Base-by-base conservation (phyloP, 1,140 invertebrate genomes). In the Drosophila paulistorum region DNA sequence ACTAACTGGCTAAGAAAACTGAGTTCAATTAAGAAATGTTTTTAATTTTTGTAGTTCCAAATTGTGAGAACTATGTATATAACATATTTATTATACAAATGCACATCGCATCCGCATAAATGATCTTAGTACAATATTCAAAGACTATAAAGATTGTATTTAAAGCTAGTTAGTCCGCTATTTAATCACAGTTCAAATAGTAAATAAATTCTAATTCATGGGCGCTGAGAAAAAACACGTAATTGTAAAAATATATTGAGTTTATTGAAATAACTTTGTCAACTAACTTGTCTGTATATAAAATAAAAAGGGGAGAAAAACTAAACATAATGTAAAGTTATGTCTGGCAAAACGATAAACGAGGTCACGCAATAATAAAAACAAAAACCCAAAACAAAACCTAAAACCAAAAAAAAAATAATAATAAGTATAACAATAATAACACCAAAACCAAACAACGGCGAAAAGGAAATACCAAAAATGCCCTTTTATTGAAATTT, bases 401-500 rank as follows among this genome's bases (percentile, higher is more conserved):
- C 30, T 17, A 48, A 62, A 51, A 23, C 14, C 35, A 14, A 62
- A 3, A 11, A 17, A 33, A 41, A 68, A 5, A 61, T 9, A 39
- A 62, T 57, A 39, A 35, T 30, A 57, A 14, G 65, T 68, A 54
- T 62, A 71, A 48, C 61, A 51, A 37, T 64, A 65, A 58, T 65
- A 61, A 30, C 9, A 59, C 23, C 17, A 37, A 54, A 62, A 33
- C 17, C 17, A n/a, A 35, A 67, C 13, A 64, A 33, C 23, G 42
- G 30, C 45, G 45, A 83, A 68, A 62, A 63, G 45, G 41, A 81
- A 79, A 82, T 73, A 67, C 68, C 71, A 60, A 70, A 86, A 87
- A 86, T 79, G 69, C 39, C 69, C 59, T 87, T 62, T 82, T 79
- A 86, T 86, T 86, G 79, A 83, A 74, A 86, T 86, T 83, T 86